Conservation (phyloP, 2,888 invertebrate species). For the Scaptomyza parva region DNA sequence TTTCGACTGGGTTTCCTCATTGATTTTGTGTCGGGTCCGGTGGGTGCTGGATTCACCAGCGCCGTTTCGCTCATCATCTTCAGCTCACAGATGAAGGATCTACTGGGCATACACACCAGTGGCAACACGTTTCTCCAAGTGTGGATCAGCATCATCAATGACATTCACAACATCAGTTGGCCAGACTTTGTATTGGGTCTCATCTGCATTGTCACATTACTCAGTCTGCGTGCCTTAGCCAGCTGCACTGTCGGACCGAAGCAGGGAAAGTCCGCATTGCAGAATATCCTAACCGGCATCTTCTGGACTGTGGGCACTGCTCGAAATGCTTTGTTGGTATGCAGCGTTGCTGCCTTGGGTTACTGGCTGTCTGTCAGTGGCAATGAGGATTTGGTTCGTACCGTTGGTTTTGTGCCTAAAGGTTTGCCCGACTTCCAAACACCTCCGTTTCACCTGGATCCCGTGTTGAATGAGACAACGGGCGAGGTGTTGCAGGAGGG, state of each 20-base stretch:
- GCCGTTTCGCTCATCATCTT: slow-evolving; percentile 95
- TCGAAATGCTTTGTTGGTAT: slow-evolving; percentile 93
- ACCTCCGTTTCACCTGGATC: slow-evolving; percentile 89
- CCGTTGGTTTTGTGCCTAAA: slow-evolving; percentile 90
- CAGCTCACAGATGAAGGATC: slow-evolving; percentile 93
- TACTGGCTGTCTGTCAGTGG: slow-evolving; percentile 87
- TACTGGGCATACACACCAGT: slow-evolving; percentile 90
- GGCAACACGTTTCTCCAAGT: slow-evolving; percentile 92
- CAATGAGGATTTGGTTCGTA: slow-evolving; percentile 85
- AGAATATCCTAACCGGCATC: slow-evolving; percentile 87
- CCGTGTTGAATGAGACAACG: slow-evolving; percentile 87
- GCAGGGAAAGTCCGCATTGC: slow-evolving; percentile 86
- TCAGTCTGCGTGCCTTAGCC: slow-evolving; percentile 91
- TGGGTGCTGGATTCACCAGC: slow-evolving; percentile 95
- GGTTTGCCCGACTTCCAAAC: slow-evolving; percentile 89
- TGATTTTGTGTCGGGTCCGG: slow-evolving; percentile 95
- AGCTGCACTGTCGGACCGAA: slow-evolving; percentile 88
- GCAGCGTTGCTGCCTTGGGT: slow-evolving; percentile 89
- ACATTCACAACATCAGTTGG: slow-evolving; percentile 88
- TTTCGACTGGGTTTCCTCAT: slow-evolving; percentile 94
- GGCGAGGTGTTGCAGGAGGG: slow-evolving; percentile 69
- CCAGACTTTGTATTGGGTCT: slow-evolving; percentile 92
- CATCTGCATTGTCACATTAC: slow-evolving; percentile 90
- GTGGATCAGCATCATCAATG: slow-evolving; percentile 90
- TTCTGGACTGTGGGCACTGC: slow-evolving; percentile 92